Base-by-base conservation (phyloP, 2,888 invertebrate genomes). In the Spialia ferax region DNA sequence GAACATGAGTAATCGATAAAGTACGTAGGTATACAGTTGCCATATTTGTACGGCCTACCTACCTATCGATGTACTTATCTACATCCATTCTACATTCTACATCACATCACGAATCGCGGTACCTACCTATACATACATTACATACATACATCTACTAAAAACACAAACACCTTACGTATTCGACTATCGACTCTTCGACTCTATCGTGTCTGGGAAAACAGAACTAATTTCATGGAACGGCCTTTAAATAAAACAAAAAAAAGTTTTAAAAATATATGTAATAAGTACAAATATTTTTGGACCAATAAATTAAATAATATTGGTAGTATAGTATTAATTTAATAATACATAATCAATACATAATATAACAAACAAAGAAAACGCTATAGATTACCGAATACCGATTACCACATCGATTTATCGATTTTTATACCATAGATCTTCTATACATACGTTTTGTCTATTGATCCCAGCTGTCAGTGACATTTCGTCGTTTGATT, bases 381-480 rank as follows among this genome's bases (percentile, higher is more conserved):
- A 26, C 6, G n/a, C 26, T 4, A 26, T 26, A 26, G 26, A 6
- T 4, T 4, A 26, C 6, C 26, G 11, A 11, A 3, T 75, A 86
- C 87, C 82, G 86, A 87, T 88, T 82, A 71, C 65, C 62, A 55
- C 78, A 91, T 89, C 85, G 91, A 91, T 89, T 85, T 73, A 71
- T 74, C n/a, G n/a, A n/a, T n/a, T n/a, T n/a, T n/a, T n/a, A n/a
- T 69, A 77, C 87, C 87, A 86, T 89, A 90, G 88, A 89, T 89
- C 88, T 74, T 72, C 68, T 67, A 77, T 69, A 72, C 74, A 22
- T 32, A 50, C 73, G 75, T 84, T 22, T 54, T 86, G 82, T 91
- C 90, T 91, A 85, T 89, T 82, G 79, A 74, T 76, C 84, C 83
- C 91, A 91, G 89, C 91, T 91, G 91, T 63, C 91, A 88, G 80